Conservation (phyloP, 2,113 vertebrate species). For the Craseonycteris thonglongyai region DNA sequence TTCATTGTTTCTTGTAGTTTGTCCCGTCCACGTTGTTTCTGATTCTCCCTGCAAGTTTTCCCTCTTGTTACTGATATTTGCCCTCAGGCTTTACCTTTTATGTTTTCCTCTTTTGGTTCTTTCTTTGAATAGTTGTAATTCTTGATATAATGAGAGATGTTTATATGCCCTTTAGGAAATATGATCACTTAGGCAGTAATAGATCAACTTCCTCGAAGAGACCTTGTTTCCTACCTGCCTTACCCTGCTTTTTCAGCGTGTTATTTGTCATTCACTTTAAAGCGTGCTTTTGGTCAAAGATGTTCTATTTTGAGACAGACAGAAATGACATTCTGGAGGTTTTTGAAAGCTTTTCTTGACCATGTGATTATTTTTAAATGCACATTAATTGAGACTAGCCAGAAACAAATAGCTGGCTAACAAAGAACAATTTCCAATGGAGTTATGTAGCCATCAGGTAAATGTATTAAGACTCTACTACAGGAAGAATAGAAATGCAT, state of each 20-base stretch:
- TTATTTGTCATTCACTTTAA: background rate
- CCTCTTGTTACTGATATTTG: background rate
- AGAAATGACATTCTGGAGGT: background rate
- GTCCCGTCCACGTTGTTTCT: background rate
- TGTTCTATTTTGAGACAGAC: background rate
- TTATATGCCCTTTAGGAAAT: background rate
- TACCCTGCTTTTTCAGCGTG: background rate
- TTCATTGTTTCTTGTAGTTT: background rate
- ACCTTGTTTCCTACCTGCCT: background rate
- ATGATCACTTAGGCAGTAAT: background rate
- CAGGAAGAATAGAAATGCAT: background rate
- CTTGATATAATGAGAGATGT: background rate
- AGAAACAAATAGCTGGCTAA: conserved; percentile 2
- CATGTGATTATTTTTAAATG: conserved; percentile 3
- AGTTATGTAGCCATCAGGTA: background rate
- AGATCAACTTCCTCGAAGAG: background rate
- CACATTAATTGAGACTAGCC: background rate
- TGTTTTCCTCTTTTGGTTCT: background rate
- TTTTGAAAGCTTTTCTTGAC: background rate
- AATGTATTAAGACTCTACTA: background rate
- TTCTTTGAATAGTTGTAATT: background rate
- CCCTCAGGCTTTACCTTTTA: background rate
- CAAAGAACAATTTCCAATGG: background rate
- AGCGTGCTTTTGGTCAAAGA: background rate
- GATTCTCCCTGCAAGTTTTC: background rate